phyloP scores from a whole-genome alignment of 2,113 vertebrate species.

The Suricata suricatta region DNA sequence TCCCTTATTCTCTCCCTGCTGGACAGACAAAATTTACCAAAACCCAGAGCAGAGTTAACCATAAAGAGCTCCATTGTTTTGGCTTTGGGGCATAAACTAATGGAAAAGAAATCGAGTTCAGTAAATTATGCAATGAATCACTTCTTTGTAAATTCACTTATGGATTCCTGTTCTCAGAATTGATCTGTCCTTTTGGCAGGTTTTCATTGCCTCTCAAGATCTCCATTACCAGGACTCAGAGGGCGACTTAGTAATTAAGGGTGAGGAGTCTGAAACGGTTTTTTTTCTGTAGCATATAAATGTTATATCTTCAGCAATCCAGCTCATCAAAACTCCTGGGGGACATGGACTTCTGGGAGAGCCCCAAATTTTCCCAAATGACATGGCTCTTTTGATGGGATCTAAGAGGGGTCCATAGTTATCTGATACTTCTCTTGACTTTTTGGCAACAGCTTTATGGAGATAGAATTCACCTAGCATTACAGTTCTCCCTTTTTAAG shows the following conservation, averaged over 20 bases:
- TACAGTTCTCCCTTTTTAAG: neutral
- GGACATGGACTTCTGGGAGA: neutral
- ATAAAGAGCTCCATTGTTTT: slow-evolving; percentile 29
- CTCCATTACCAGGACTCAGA: neutral
- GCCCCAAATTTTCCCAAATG: neutral
- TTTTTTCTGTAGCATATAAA: neutral
- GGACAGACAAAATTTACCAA: neutral
- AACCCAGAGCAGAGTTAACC: slow-evolving; percentile 27
- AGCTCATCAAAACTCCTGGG: neutral
- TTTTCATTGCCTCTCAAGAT: neutral
- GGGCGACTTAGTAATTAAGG: slow-evolving; percentile 32
- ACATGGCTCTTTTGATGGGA: neutral
- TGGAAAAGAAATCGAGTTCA: slow-evolving; percentile 43
- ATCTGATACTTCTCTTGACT: neutral
- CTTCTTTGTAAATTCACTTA: slow-evolving; percentile 42
- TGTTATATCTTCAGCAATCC: neutral
- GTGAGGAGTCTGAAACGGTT: neutral
- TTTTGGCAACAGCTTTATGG: neutral
- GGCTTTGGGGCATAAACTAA: slow-evolving; percentile 29
- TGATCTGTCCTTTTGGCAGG: slow-evolving; percentile 31
- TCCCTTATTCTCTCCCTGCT: neutral
- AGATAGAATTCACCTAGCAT: neutral
- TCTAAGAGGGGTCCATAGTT: neutral
- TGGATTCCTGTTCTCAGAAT: slow-evolving; percentile 11
- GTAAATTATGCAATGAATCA: slow-evolving; percentile 31